phyloP scores from a whole-genome alignment of 2,888 invertebrate species.

The Ramazzottius varieornatus region DNA sequence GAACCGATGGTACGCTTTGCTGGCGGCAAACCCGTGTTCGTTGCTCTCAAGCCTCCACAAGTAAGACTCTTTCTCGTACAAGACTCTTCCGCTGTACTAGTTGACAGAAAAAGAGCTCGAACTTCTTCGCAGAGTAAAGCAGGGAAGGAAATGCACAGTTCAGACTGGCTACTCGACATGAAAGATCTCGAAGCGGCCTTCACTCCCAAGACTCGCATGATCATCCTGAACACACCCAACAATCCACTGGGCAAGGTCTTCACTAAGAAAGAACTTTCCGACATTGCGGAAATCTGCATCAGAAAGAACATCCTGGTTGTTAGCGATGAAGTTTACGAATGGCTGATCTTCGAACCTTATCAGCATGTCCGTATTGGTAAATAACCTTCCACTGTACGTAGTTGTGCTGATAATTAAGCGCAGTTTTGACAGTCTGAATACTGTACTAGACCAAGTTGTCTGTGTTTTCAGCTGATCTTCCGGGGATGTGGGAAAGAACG shows the following conservation, averaged over 20 bases:
- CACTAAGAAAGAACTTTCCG: constrained; percentile 30
- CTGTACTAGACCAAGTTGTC: background rate
- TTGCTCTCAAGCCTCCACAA: constrained; percentile 43
- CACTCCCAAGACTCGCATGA: constrained; percentile 62
- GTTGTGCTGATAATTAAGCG: background rate
- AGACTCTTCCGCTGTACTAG: no score
- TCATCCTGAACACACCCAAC: constrained; percentile 88
- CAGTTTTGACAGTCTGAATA: background rate
- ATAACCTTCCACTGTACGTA: no score
- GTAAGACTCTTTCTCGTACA: background rate
- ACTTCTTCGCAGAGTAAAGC: constrained; percentile 21
- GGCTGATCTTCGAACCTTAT: constrained; percentile 59
- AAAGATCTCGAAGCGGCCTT: constrained; percentile 51
- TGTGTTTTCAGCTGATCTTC: constrained; percentile 40
- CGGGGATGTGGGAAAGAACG: constrained; percentile 91
- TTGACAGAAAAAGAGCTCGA: no score
- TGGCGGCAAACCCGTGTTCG: constrained; percentile 57
- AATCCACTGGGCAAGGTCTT: constrained; percentile 88
- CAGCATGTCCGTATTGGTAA: constrained; percentile 68
- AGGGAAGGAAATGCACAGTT: constrained; percentile 25
- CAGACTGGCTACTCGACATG: constrained; percentile 66
- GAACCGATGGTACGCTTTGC: constrained; percentile 71
- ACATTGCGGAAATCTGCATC: constrained; percentile 60
- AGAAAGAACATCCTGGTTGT: constrained; percentile 72
- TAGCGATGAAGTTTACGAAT: constrained; percentile 94